Percentiles rank a stretch among this genome's conserved stretches.
Evolutionary conservation across 1,140 invertebrate genomes (phyloP).

Genomic region (Neodiprion fabricii): DNA sequence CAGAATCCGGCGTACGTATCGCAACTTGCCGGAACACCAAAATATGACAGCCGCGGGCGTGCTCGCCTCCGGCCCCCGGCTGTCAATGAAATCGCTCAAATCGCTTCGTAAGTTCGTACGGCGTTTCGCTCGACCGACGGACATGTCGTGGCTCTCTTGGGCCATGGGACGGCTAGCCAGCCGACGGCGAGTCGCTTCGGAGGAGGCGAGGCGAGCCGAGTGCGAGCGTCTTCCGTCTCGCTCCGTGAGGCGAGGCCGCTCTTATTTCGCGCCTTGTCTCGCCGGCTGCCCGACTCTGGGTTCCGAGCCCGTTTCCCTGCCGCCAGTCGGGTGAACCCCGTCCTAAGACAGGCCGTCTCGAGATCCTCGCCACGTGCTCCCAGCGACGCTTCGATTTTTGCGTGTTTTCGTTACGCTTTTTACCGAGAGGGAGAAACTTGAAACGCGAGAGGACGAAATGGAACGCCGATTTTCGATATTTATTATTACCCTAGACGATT

Average conservation of each 20-base stretch:
- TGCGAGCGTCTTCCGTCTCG: neutral
- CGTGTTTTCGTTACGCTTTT: neutral
- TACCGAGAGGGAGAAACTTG: slow-evolving; percentile 16
- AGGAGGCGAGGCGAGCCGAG: neutral
- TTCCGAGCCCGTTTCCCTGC: slow-evolving; percentile 16
- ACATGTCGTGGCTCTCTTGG: no score
- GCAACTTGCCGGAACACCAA: no score
- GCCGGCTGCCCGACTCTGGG: neutral
- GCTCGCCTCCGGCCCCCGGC: no score
- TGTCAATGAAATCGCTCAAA: no score
- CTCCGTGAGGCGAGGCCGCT: neutral
- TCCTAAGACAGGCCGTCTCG: slow-evolving; percentile 24
- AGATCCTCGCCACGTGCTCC: slow-evolving; percentile 36
- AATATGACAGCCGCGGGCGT: no score
- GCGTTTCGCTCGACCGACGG: no score
- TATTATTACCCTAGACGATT: slow-evolving; percentile 7
- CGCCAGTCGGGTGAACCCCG: slow-evolving; percentile 31
- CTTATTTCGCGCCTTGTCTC: slow-evolving; percentile 6
- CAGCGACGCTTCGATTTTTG: slow-evolving; percentile 9
- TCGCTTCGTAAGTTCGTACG: no score
- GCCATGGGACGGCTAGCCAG: no score
- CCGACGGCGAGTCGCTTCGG: no score
- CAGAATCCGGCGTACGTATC: no score
- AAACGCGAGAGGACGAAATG: slow-evolving; percentile 7
- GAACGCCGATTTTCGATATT: slow-evolving; percentile 18